Conservation (phyloP, 2,797 vertebrate genomes). For the Gorsachius magnificus region DNA sequence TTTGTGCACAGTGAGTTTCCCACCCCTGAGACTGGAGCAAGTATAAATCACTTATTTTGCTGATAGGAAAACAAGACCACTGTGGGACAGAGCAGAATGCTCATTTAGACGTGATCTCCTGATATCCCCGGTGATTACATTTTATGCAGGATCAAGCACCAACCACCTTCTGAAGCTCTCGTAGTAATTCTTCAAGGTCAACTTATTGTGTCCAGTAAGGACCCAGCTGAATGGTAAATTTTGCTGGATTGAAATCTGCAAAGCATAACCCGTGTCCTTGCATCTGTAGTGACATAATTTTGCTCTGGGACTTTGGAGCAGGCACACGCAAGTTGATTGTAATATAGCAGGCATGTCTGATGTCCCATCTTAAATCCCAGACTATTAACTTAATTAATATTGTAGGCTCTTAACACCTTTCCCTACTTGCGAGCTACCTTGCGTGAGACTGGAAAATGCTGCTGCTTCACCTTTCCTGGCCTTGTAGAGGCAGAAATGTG, state of each 20-base stretch:
- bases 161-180: not conserved
- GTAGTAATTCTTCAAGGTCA: not conserved
- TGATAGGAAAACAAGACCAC: not conserved
- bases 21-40: not conserved
- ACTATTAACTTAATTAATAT: constrained; percentile 54
- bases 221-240: not conserved
- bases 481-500: not conserved
- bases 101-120: not conserved
- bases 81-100: not conserved
- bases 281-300: constrained; percentile 10
- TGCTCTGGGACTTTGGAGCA: constrained; percentile 7
- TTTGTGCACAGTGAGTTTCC: not conserved
- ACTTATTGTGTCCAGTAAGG: not conserved
- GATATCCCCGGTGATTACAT: not conserved
- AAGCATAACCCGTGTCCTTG: not conserved
- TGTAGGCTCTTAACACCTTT: constrained; percentile 12
- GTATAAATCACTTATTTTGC: not conserved
- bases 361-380: constrained; percentile 26
- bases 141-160: not conserved
- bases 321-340: not conserved
- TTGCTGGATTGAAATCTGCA: constrained; percentile 8
- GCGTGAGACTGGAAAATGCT: not conserved
- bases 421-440: not conserved
- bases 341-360: not conserved
- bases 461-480: constrained; percentile 7